These are phyloP conservation scores for Azorinus chamasolen DNA, from an alignment of 2,888 invertebrate species.

Conservation along the genomic window DNA sequence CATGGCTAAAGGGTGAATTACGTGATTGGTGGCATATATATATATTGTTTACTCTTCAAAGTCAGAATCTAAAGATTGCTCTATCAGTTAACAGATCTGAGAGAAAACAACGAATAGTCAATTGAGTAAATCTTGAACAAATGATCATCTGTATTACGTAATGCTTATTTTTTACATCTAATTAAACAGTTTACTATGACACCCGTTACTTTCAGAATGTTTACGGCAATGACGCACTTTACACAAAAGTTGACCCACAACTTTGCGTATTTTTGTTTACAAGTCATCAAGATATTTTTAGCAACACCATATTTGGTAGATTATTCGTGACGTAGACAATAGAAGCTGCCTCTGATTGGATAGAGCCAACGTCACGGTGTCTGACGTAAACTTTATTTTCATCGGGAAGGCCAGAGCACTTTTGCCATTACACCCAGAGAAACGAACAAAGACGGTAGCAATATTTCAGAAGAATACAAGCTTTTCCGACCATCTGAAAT, in stretches of 20 bases:
- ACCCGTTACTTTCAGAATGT: conserved; percentile 15
- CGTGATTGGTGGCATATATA: no score
- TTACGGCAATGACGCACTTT: conserved; percentile 46
- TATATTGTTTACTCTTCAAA: no score
- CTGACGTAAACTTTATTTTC: conserved; percentile 61
- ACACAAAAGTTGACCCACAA: conserved; percentile 58
- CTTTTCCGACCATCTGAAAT: conserved; percentile 9
- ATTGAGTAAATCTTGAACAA: no score
- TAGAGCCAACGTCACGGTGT: conserved; percentile 33
- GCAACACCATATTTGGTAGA: conserved; percentile 50
- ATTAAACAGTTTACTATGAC: no score
- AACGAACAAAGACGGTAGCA: conserved; percentile 45
- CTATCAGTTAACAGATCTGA: no score
- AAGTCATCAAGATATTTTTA: conserved; percentile 58
- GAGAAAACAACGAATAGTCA: no score
- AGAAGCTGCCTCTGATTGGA: conserved; percentile 47
- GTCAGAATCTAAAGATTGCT: no score
- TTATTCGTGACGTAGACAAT: conserved; percentile 39
- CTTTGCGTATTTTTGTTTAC: conserved; percentile 62
- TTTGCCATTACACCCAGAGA: conserved; percentile 48
- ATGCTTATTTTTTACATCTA: no score
- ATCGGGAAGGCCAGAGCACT: conserved; percentile 18
- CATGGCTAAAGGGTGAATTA: no score
- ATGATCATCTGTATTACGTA: no score
- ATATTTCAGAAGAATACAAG: conserved; percentile 22